Base-by-base conservation (phyloP, 2,888 invertebrate genomes). In the Pyrrhosoma nymphula region DNA sequence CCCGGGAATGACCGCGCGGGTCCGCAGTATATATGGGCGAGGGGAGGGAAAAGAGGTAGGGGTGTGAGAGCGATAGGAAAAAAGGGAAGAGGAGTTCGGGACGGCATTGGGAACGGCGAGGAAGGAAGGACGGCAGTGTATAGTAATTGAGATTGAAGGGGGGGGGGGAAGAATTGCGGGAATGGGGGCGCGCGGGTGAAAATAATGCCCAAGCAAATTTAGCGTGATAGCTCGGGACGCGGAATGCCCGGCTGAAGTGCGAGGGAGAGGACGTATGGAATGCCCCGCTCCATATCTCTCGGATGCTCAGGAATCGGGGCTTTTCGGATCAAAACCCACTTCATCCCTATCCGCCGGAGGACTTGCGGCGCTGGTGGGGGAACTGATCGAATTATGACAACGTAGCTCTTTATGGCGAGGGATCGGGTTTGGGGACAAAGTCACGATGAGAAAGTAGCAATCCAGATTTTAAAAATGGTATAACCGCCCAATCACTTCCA, bases 161-260 rank as follows among this genome's bases (percentile, higher is more conserved):
- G n/a, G 14, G n/a, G 30, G 82, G 82, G 82, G 35, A 82, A 82
- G 82, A 82, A 82, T 35, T 82, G 82, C 82, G 82, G 82, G 82
- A 82, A 82, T 82, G 82, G 82, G 35, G 82, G 30, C 35, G 30
- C 18, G 82, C 16, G 82, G 69, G 69, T n/a, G 82, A 30, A 82
- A 82, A 82, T 82, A 82, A 82, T 82, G 82, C 82, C 35, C 82
- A 82, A 82, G 82, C 82, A 82, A 82, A 82, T 82, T 82, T 82
- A 82, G 82, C 35, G 82, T 35, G 82, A 82, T 82, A 82, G 35
- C 82, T 82, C 82, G 82, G 82, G 82, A 82, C 82, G 47, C 47
- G 82, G 82, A 82, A 82, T 82, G 82, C 82, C n/a, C 14, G 82
- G 82, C 12, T 35, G 82, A 18, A 82, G 82, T 35, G 35, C 10